Conservation (phyloP, 2,888 invertebrate species). For the Athalia rosae region DNA sequence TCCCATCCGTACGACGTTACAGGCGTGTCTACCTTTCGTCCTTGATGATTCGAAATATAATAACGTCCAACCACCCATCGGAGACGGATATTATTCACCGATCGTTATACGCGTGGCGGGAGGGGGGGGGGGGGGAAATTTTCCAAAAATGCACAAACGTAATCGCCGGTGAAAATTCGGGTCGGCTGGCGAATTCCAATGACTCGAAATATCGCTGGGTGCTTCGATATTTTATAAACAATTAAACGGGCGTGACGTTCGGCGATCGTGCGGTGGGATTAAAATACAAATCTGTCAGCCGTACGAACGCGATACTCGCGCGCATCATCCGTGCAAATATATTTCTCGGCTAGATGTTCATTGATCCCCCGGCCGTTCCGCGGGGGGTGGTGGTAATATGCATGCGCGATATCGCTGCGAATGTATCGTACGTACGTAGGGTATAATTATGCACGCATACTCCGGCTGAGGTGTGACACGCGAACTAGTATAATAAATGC, state of each 20-base stretch:
- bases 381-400: background rate
- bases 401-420: background rate
- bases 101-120: no score
- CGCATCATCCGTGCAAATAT: background rate
- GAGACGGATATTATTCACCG: no score
- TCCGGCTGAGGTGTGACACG: slow-evolving; percentile 26
- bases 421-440: background rate
- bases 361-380: no score
- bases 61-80: background rate
- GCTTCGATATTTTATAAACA: no score
- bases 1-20: slow-evolving; percentile 30
- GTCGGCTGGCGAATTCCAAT: no score
- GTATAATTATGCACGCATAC: no score
- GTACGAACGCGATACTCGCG: background rate
- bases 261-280: background rate
- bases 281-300: background rate
- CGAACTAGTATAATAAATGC: slow-evolving; percentile 29
- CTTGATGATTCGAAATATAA: slow-evolving; percentile 33
- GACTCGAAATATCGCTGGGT: no score
- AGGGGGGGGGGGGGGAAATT: no score
- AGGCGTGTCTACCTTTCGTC: slow-evolving; percentile 1
- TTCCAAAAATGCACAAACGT: no score
- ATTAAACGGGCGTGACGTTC: no score
- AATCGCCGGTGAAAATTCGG: no score
- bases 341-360: slow-evolving; percentile 25